Evolutionary conservation across 1,140 invertebrate genomes (phyloP), one percentile per base, ranked within the genome.

Genomic region (Cydia splendana): DNA sequence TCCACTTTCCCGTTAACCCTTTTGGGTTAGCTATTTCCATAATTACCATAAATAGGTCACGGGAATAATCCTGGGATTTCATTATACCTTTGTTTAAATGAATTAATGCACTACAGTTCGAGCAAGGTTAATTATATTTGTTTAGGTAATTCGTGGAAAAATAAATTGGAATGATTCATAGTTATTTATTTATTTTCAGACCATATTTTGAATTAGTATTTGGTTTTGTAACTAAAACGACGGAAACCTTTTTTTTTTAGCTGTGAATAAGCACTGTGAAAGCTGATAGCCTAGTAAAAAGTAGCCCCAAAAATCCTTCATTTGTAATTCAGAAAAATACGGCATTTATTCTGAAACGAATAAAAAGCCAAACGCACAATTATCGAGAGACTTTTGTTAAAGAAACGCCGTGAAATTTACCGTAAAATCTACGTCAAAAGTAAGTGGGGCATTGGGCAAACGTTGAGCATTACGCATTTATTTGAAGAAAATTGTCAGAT

Each of bases 401-500:
- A 62, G 20, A 62, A 18, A 53, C n/a, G 51, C 12, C 65, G 65
- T 12, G 28, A 30, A 15, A 30, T 30, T 69, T 38, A 15, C 18
- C 28, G 9, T 34, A 7, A 69, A 69, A 69, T 69, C 28, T 34
- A 34, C 65, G 28, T 13, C 28, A 30, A 30, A 48, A 74, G 20
- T 24, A 48, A 76, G 20, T 38, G 30, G 10, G 30, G 12, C 34
- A 57, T 34, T 71, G 42, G 20, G 38, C 30, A 18, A 57, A 76
- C 38, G 71, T 38, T 20, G 38, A 76, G 20, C 15, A 42, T 76
- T 78, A 78, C 69, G 77, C 75, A 73, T 78, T 75, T 53, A 65
- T 76, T 77, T 84, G 78, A 75, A 82, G 83, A 85, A 86, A 86
- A 85, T 85, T 86, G 78, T 75, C 79, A 78, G 79, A 80, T 83